Conservation (phyloP, 2,797 vertebrate species). For the Muraenolepis orangiensis region DNA sequence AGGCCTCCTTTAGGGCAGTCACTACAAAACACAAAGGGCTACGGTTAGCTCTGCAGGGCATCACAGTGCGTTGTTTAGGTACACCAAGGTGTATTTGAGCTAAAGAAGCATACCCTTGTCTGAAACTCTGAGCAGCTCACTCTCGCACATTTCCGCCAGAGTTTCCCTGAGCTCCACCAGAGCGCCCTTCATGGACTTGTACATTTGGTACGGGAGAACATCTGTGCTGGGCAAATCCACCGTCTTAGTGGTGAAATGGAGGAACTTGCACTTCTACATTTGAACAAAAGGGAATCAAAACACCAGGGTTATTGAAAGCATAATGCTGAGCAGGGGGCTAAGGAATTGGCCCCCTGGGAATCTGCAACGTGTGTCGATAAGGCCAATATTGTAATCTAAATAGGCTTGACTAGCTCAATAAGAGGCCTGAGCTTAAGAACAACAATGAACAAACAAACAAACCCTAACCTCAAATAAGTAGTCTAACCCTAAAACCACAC, state of each 20-base stretch:
- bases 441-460: neutral
- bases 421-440: too few relatives aligned
- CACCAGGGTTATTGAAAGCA: neutral
- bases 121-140: slow-evolving; percentile 61
- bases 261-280: slow-evolving; percentile 60
- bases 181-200: slow-evolving; percentile 57
- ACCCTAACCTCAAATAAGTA: neutral
- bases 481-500: neutral
- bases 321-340: neutral
- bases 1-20: slow-evolving; percentile 54
- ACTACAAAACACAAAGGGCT: slow-evolving; percentile 38
- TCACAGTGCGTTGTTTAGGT: neutral
- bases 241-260: slow-evolving; percentile 45
- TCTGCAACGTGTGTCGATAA: neutral
- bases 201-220: slow-evolving; percentile 63
- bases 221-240: slow-evolving; percentile 62
- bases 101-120: slow-evolving; percentile 59
- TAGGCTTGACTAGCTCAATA: neutral
- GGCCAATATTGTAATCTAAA: neutral
- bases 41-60: neutral
- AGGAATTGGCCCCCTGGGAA: neutral
- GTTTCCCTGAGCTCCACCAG: slow-evolving; percentile 59
- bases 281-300: neutral
- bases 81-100: neutral
- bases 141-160: slow-evolving; percentile 57